Base-by-base conservation (phyloP, 37 sponge, comb jelly and placozoan species). In the Hormiphora californensis region DNA sequence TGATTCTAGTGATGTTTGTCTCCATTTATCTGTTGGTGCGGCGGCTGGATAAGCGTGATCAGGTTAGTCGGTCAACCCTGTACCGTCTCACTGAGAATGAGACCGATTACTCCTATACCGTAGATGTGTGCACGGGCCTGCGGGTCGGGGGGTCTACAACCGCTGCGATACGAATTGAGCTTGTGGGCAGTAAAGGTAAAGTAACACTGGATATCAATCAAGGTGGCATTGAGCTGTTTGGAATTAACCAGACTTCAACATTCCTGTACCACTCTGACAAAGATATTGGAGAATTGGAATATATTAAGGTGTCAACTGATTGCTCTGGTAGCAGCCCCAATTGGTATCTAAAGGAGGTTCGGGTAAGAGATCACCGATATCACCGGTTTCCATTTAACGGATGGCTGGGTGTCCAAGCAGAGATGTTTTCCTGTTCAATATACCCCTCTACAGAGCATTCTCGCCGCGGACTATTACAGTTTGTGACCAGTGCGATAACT, bases 301-400 rank as follows among this genome's bases (percentile, higher is more conserved):
- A 40, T 22, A 41, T 73, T 9, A 41, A 27, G 1, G 44, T 73
- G 0, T 73, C 46, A 46, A 73, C 43, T 9, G 81, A 73, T 33
- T 73, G 43, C 81, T 43, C 39, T 9, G 81, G 81, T 5, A 73
- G 43, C 0, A 37, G 46, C 38, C 81, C 81, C 23, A 46, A 73
- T 40, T 73, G 81, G 81, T 73, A 43, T 41, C 23, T 73, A 22
- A 46, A 73, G 44, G 40, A 22, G 8, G 7, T 27, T 1, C 40
- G 35, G 38, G 43, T 73, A 27, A 73, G 46, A n/a, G 38, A 73
- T 28, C 2, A 19, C n/a, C 9, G 23, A 15, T 43, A 43, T 38
- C 43, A 22, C 27, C 40, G 17, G 46, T 73, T 73, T 36, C 41
- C 43, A 3, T 73, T 43, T 30, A 37, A 73, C 44, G 43, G 43